A percentile compares a stretch with the other conserved stretches of the same genome.
Evolutionary conservation across 1,140 invertebrate species (phyloP).

Genomic region (Leucophenga varia): DNA sequence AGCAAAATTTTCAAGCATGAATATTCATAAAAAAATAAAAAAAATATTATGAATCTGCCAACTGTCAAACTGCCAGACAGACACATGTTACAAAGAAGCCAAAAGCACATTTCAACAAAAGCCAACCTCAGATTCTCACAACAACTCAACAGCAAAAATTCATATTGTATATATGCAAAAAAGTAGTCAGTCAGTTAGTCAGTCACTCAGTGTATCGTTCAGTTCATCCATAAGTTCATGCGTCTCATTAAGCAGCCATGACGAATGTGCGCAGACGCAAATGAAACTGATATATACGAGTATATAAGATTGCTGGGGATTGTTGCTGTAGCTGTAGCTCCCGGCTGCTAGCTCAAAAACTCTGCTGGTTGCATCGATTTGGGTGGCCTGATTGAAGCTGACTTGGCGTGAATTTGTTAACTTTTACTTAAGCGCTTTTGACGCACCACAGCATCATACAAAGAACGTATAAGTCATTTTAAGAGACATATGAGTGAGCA

Average conservation of each 20-base stretch:
- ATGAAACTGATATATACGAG: constrained; percentile 46
- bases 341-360: too few relatives aligned
- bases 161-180: neutral
- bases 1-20: constrained; percentile 21
- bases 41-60: constrained; percentile 26
- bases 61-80: constrained; percentile 36
- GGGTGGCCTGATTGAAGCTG: constrained; percentile 48
- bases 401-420: constrained; percentile 56
- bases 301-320: too few relatives aligned
- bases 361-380: constrained; percentile 18
- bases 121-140: constrained; percentile 34
- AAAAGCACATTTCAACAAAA: constrained; percentile 19
- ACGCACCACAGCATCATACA: neutral
- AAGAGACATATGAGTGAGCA: neutral
- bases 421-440: constrained; percentile 29
- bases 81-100: constrained; percentile 17
- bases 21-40: neutral
- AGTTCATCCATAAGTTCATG: too few relatives aligned
- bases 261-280: constrained; percentile 32
- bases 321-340: too few relatives aligned
- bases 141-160: constrained; percentile 11
- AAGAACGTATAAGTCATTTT: too few relatives aligned
- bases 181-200: constrained; percentile 25
- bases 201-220: too few relatives aligned
- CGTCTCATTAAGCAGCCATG: constrained; percentile 50